phyloP scores from a whole-genome alignment of 1,140 invertebrate genomes.

The Sminthurides bifidus region DNA sequence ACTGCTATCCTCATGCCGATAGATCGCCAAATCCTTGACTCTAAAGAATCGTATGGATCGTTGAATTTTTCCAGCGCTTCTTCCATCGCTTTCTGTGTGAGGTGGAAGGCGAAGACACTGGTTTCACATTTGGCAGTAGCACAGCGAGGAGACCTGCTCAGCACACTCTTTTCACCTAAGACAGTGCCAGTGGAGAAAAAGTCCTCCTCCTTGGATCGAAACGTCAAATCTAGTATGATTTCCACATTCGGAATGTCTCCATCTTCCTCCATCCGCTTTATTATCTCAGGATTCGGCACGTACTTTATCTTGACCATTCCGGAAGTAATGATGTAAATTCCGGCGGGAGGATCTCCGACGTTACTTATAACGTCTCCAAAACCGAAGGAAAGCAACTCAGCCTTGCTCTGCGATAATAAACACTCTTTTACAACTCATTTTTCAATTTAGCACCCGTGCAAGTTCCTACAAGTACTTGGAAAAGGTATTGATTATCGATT shows the following conservation, averaged over 20 bases:
- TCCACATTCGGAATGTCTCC: conserved; percentile 29
- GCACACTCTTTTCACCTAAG: conserved; percentile 39
- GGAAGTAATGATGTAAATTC: conserved; percentile 38
- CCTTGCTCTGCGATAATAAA: conserved; percentile 34
- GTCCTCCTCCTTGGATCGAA: conserved; percentile 33
- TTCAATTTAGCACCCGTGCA: neutral
- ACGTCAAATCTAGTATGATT: conserved; percentile 18
- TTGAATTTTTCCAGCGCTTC: conserved; percentile 13
- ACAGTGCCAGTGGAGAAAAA: conserved; percentile 38
- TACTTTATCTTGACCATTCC: conserved; percentile 37
- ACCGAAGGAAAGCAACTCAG: conserved; percentile 34
- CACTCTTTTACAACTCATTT: neutral
- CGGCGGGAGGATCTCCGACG: conserved; percentile 31
- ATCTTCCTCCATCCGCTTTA: too few relatives aligned
- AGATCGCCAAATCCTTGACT: conserved; percentile 33
- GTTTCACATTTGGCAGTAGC: conserved; percentile 39
- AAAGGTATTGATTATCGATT: neutral
- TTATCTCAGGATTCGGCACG: conserved; percentile 10
- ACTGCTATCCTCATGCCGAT: conserved; percentile 23
- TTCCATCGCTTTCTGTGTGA: conserved; percentile 20
- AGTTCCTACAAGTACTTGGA: neutral
- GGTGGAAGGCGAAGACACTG: conserved; percentile 34
- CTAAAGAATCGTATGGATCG: conserved; percentile 9
- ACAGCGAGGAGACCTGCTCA: conserved; percentile 35
- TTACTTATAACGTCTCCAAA: conserved; percentile 34